phyloP scores from a whole-genome alignment of 2,797 vertebrate species.

The Tauraco hartlaubi region DNA sequence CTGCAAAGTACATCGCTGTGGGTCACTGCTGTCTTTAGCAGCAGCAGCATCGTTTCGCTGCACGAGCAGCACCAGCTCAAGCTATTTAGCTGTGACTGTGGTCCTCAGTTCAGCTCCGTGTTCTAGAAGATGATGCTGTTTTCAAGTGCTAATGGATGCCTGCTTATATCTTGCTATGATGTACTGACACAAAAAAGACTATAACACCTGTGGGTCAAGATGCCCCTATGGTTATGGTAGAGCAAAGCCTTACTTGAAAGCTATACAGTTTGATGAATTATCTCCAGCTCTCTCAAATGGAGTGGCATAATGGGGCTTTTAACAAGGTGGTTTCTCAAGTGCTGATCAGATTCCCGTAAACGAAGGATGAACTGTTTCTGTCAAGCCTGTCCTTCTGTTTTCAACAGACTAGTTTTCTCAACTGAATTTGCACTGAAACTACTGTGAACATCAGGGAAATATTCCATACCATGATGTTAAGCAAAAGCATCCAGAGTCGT shows the following conservation, averaged over 20 bases:
- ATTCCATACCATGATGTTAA: not conserved
- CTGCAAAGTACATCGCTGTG: not conserved
- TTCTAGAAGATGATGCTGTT: not conserved
- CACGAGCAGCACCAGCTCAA: not conserved
- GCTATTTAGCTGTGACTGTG: not conserved
- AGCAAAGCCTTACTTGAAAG: not conserved
- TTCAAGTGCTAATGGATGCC: not conserved
- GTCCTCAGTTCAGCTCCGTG: not conserved
- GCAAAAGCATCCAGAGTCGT: not conserved
- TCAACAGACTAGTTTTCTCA: not conserved
- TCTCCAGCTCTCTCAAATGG: not conserved
- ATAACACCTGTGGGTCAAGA: accelerated
- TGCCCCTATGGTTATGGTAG: not conserved
- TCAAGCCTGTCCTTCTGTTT: not conserved
- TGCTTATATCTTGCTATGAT: not conserved
- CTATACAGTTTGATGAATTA: not conserved
- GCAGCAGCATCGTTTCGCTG: not conserved
- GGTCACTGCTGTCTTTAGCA: not conserved
- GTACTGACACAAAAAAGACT: not conserved
- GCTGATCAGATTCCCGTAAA: not conserved
- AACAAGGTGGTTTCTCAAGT: not conserved
- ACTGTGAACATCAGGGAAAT: not conserved
- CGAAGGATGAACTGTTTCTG: not conserved
- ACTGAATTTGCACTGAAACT: not conserved
- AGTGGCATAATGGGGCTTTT: not conserved